phyloP scores from a whole-genome alignment of 2,888 invertebrate genomes.

The Sericinus montela region DNA sequence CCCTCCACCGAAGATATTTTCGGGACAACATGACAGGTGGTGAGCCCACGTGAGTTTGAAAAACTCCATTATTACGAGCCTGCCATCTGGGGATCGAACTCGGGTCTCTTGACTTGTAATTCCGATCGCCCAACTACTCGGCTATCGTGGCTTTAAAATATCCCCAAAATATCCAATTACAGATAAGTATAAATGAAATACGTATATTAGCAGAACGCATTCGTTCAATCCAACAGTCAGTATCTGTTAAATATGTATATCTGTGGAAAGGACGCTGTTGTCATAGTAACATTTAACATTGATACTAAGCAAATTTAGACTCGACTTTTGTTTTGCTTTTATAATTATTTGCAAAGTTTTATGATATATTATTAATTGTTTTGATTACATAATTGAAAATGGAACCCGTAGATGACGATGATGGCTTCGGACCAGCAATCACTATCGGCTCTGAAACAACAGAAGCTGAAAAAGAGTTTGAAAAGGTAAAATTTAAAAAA shows the following conservation, averaged over 20 bases:
- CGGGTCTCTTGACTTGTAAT: too few species aligned
- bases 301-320: constrained; percentile 4
- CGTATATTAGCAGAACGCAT: too few species aligned
- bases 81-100: too few species aligned
- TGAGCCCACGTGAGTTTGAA: too few species aligned
- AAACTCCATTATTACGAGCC: too few species aligned
- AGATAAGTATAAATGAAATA: too few species aligned
- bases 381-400: constrained; percentile 22
- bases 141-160: too few species aligned
- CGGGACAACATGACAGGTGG: too few species aligned
- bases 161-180: too few species aligned
- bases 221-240: too few species aligned
- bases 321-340: constrained; percentile 27
- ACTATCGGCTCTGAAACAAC: constrained; percentile 61
- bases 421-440: constrained; percentile 47
- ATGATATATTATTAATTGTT: constrained; percentile 20
- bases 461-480: constrained; percentile 66
- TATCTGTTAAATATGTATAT: background rate
- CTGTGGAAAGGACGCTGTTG: constrained; percentile 16
- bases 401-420: constrained; percentile 49
- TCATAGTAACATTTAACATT: constrained; percentile 29
- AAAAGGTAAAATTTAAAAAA: constrained; percentile 46
- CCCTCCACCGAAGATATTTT: too few species aligned
- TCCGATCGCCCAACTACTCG: too few species aligned
- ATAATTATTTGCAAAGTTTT: constrained; percentile 24